A percentile compares a stretch with the other conserved stretches of the same genome.
Conservation (phyloP, 2,113 vertebrate species). For the Guaruba guarouba region DNA sequence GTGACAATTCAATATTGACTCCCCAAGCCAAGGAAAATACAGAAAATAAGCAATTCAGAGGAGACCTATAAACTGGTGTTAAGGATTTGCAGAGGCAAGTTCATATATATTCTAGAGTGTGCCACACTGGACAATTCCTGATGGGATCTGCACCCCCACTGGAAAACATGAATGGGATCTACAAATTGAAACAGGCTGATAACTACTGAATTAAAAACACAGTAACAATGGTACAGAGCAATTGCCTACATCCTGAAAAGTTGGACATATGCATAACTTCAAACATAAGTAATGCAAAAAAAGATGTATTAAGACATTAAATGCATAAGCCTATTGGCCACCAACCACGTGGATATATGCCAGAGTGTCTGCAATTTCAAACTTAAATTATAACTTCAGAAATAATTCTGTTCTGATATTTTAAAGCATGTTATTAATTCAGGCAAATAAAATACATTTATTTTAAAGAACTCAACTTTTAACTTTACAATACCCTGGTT, state of each 20-base stretch:
- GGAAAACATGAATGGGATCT: neutral
- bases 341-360: neutral
- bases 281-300: neutral
- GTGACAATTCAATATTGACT: neutral
- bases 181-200: neutral
- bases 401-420: neutral
- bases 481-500: neutral
- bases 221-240: neutral
- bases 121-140: neutral
- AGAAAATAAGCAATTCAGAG: neutral
- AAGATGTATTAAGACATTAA: neutral
- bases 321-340: neutral
- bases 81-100: neutral
- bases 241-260: neutral
- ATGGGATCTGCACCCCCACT: neutral
- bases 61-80: neutral
- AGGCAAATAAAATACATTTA: neutral
- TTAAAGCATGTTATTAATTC: neutral
- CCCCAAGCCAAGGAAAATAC: neutral
- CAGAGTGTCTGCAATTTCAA: neutral
- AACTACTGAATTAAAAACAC: neutral
- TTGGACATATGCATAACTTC: neutral
- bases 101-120: neutral
- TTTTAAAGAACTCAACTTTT: neutral
- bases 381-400: neutral